Evolutionary conservation across 2,888 invertebrate genomes (phyloP).

Genomic region (Nomada flava): DNA sequence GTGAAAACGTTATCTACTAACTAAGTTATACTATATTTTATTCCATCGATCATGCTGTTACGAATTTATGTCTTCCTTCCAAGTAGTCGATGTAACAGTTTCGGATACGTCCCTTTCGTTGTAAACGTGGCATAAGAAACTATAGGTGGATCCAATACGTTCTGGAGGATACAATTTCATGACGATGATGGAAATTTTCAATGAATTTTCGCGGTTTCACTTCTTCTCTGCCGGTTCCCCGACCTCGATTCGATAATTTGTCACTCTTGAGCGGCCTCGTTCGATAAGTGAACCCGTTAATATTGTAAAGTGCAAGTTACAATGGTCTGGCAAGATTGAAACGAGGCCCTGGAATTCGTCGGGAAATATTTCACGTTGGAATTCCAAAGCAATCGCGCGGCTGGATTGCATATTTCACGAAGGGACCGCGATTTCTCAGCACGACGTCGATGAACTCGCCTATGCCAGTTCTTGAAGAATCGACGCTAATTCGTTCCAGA

Average conservation of each 20-base stretch:
- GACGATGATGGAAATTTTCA: conserved; percentile 7
- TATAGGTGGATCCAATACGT: conserved; percentile 2
- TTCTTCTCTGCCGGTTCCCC: neutral
- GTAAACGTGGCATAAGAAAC: conserved; percentile 3
- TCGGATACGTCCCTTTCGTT: neutral
- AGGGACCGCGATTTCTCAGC: conserved; percentile 30
- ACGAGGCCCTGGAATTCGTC: neutral
- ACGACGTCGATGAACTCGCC: conserved; percentile 11
- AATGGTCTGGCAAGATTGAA: conserved; percentile 13
- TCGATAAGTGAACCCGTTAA: conserved; percentile 15
- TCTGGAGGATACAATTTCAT: neutral
- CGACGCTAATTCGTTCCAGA: conserved; percentile 25
- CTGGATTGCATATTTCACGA: conserved; percentile 24
- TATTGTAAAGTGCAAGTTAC: conserved; percentile 11
- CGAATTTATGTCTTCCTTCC: too few relatives aligned
- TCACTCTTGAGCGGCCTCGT: neutral
- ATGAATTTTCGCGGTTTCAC: neutral
- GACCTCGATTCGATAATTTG: conserved; percentile 9
- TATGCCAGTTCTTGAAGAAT: conserved; percentile 2
- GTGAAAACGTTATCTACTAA: too few relatives aligned
- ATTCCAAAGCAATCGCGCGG: conserved; percentile 17
- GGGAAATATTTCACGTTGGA: neutral
- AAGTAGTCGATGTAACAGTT: neutral
- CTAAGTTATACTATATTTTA: too few relatives aligned
- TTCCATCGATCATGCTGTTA: too few relatives aligned